A percentile compares a stretch with the other conserved stretches of the same genome.
Evolutionary conservation across 2,113 vertebrate species (phyloP).

Genomic region (Silurus meridionalis): DNA sequence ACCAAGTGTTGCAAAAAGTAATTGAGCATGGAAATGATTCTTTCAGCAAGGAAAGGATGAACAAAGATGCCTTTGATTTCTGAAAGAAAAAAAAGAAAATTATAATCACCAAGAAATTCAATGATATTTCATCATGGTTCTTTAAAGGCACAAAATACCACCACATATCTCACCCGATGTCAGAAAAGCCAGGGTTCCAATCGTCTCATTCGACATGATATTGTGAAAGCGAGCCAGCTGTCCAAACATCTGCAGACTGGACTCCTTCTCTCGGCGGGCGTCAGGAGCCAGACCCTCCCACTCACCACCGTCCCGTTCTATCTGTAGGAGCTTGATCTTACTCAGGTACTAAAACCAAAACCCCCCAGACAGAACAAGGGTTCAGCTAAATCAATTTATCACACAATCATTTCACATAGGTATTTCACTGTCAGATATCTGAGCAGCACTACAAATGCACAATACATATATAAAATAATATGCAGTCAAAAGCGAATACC

Average conservation of each 20-base stretch:
- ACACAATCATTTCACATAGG: background rate
- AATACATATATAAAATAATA: background rate
- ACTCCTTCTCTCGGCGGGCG: slow-evolving; percentile 89
- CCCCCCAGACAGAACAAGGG: background rate
- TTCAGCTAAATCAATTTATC: background rate
- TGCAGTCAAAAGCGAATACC: slow-evolving; percentile 67
- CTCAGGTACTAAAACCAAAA: slow-evolving; percentile 84
- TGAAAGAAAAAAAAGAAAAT: slow-evolving; percentile 56
- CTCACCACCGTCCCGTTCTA: slow-evolving; percentile 90
- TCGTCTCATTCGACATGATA: slow-evolving; percentile 99
- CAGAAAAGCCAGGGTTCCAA: slow-evolving; percentile 93
- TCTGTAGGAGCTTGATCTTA: slow-evolving; percentile 96
- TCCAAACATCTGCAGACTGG: slow-evolving; percentile 94
- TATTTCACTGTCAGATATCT: background rate
- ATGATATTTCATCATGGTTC: background rate
- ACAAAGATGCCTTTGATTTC: slow-evolving; percentile 94
- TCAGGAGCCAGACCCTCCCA: slow-evolving; percentile 88
- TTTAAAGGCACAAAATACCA: background rate
- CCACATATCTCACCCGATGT: slow-evolving; percentile 83
- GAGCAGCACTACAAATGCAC: background rate
- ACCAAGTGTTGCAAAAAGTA: slow-evolving; percentile 97
- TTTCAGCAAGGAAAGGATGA: slow-evolving; percentile 93
- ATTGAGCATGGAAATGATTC: slow-evolving; percentile 98
- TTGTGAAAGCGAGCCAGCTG: slow-evolving; percentile 98
- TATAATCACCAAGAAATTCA: background rate